Evolutionary conservation across 2,888 invertebrate genomes (phyloP).

Genomic region (Celastrina argiolus): DNA sequence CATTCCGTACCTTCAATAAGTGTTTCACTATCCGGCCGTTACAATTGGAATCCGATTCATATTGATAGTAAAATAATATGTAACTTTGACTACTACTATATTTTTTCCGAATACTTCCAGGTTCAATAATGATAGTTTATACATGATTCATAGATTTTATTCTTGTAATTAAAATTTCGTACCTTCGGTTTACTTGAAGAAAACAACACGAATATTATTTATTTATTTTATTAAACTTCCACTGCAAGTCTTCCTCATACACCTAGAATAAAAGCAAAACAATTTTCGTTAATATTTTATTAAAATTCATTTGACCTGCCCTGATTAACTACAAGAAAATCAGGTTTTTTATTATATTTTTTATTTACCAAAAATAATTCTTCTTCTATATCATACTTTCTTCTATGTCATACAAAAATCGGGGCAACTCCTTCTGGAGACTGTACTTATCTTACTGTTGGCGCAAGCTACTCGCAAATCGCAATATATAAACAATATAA

Average conservation of each 20-base stretch:
- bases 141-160: constrained; percentile 13
- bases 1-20: too few relatives aligned
- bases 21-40: too few relatives aligned
- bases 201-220: neutral
- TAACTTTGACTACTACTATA: neutral
- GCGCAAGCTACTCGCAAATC: neutral
- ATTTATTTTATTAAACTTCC: neutral
- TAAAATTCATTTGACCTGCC: neutral
- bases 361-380: neutral
- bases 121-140: constrained; percentile 3
- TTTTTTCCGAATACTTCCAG: neutral
- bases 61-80: neutral
- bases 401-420: neutral
- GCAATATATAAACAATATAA: constrained; percentile 6
- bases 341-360: neutral
- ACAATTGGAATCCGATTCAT: too few relatives aligned
- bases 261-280: constrained; percentile 12
- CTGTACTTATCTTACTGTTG: neutral
- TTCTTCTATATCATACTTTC: neutral
- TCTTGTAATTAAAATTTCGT: constrained; percentile 1
- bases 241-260: neutral
- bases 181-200: constrained; percentile 11
- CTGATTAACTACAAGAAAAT: neutral
- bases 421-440: neutral
- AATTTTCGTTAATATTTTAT: constrained; percentile 9